These are phyloP conservation scores for Sebastes diploproa DNA, from an alignment of 2,797 vertebrate species.

Conservation along the genomic window DNA sequence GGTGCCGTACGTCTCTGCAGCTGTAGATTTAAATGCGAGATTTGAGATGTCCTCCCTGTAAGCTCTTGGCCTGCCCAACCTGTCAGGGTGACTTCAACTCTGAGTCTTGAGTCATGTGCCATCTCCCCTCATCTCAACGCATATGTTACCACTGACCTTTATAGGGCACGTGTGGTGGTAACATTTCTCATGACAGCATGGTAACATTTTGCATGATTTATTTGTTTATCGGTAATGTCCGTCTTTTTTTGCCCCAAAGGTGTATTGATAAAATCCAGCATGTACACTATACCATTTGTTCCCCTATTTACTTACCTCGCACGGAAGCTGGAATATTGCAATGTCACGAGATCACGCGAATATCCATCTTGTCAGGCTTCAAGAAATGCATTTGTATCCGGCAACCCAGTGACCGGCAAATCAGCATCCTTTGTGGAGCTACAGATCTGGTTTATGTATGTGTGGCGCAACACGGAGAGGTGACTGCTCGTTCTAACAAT, in stretches of 20 bases:
- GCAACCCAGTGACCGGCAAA: too few species aligned
- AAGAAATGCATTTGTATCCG: too few species aligned
- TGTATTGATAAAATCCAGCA: slow-evolving; percentile 2
- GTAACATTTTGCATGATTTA: slow-evolving; percentile 52
- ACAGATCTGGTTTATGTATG: too few species aligned
- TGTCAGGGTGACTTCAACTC: slow-evolving; percentile 51
- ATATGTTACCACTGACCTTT: slow-evolving; percentile 66
- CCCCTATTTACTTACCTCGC: neutral
- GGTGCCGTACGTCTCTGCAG: slow-evolving; percentile 26
- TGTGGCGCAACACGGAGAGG: too few species aligned
- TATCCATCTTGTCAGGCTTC: accelerated
- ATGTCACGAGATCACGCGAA: neutral
- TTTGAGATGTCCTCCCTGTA: slow-evolving; percentile 31
- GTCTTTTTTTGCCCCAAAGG: neutral
- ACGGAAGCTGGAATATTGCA: neutral
- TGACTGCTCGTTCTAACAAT: too few species aligned
- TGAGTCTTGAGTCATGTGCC: slow-evolving; percentile 40
- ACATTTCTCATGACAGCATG: slow-evolving; percentile 50
- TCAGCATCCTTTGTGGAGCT: too few species aligned
- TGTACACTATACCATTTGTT: neutral
- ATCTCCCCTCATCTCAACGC: slow-evolving; percentile 46
- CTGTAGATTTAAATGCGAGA: slow-evolving; percentile 52
- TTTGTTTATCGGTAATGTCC: slow-evolving; percentile 16
- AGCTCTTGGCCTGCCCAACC: slow-evolving; percentile 30
- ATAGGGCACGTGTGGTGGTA: slow-evolving; percentile 33